Conservation (phyloP, 2,113 vertebrate species). For the Tupaia tana region DNA sequence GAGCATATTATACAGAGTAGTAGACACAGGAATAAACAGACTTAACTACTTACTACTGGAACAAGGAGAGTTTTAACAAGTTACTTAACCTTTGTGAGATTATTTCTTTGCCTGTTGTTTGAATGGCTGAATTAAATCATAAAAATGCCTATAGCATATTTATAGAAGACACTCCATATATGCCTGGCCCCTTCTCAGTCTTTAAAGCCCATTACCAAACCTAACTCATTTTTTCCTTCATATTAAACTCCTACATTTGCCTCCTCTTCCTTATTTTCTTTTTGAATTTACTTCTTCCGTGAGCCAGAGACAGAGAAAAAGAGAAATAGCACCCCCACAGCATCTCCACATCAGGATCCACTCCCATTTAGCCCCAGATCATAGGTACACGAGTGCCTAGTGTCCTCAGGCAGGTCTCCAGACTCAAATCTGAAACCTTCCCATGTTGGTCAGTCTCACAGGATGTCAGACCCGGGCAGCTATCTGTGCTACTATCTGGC, state of each 20-base stretch:
- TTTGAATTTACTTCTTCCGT: too few relatives aligned
- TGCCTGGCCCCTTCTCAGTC: background rate
- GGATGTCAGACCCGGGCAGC: too few relatives aligned
- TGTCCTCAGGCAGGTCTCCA: too few relatives aligned
- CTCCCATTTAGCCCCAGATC: too few relatives aligned
- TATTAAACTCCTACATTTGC: conserved; percentile 23
- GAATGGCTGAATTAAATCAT: conserved; percentile 46
- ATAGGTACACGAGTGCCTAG: too few relatives aligned
- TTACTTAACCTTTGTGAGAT: conserved; percentile 22
- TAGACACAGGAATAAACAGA: conserved; percentile 10
- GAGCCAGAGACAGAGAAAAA: too few relatives aligned
- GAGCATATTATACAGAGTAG: background rate
- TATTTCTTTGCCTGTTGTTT: background rate
- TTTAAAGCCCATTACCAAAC: conserved; percentile 5
- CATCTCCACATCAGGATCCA: too few relatives aligned
- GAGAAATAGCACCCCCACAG: too few relatives aligned
- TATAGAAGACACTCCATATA: background rate
- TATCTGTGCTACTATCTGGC: too few relatives aligned
- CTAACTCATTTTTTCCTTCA: conserved; percentile 16
- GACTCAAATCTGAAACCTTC: too few relatives aligned
- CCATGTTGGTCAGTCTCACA: too few relatives aligned
- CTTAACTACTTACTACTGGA: background rate
- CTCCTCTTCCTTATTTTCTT: conserved; percentile 33
- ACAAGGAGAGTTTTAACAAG: conserved; percentile 10
- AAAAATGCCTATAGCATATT: background rate